Conservation (phyloP, 1,140 invertebrate species). For the Chrysopa pallens region DNA sequence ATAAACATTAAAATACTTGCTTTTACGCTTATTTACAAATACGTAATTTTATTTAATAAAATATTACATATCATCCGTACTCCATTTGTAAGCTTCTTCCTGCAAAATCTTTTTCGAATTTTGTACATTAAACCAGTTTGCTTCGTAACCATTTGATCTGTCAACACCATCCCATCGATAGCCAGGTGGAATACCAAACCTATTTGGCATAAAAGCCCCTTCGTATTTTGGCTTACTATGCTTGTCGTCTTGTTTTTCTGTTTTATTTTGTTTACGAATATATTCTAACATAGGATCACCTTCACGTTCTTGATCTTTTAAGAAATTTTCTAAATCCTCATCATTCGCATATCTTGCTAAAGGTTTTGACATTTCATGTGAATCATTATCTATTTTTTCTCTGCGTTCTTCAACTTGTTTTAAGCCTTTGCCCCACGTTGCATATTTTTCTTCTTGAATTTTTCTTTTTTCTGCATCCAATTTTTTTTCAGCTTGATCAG, state of each 20-base stretch:
- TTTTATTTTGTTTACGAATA: conserved; percentile 57
- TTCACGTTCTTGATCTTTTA: conserved; percentile 57
- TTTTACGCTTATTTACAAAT: neutral
- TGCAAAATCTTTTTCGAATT: conserved; percentile 58
- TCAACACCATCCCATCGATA: conserved; percentile 98
- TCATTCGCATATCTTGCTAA: conserved; percentile 73
- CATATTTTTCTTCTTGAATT: conserved; percentile 59
- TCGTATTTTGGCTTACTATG: conserved; percentile 42
- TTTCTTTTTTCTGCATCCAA: conserved; percentile 49
- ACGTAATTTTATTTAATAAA: neutral
- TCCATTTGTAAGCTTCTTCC: conserved; percentile 89
- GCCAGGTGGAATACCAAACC: conserved; percentile 81
- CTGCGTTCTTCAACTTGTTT: conserved; percentile 63
- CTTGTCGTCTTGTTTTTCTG: conserved; percentile 24
- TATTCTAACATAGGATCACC: conserved; percentile 91
- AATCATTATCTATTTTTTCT: conserved; percentile 42
- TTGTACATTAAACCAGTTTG: conserved; percentile 64
- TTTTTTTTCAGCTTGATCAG: conserved; percentile 21
- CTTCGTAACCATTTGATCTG: conserved; percentile 92
- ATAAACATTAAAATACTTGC: too few species aligned
- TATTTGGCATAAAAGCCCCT: conserved; percentile 72
- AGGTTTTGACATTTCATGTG: conserved; percentile 79
- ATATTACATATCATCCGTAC: conserved; percentile 79
- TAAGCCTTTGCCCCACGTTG: conserved; percentile 72
- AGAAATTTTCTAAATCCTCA: conserved; percentile 59